A percentile compares a stretch with the other conserved stretches of the same genome.
Conservation (phyloP, 2,888 invertebrate species). For the Malthinus flaveolus region DNA sequence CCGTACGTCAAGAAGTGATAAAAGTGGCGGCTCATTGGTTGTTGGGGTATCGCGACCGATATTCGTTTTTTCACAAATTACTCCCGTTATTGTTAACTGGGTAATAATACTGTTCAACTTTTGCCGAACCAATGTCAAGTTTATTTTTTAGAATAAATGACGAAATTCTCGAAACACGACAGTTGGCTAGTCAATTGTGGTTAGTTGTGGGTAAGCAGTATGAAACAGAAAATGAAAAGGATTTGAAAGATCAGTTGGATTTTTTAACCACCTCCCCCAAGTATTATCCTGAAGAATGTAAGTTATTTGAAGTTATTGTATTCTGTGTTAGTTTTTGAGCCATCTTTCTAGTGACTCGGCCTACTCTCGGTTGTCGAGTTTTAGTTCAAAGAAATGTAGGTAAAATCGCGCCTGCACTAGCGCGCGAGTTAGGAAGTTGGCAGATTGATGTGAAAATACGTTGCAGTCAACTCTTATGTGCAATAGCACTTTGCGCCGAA, state of each 20-base stretch:
- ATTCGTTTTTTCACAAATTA: conserved; percentile 86
- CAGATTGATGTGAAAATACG: conserved; percentile 69
- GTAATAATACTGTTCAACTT: conserved; percentile 54
- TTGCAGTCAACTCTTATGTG: conserved; percentile 74
- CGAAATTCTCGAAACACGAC: conserved; percentile 72
- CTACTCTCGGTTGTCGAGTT: conserved; percentile 83
- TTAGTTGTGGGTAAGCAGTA: conserved; percentile 74
- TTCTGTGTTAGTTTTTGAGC: neutral
- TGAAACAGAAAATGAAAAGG: conserved; percentile 83
- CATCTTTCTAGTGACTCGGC: conserved; percentile 64
- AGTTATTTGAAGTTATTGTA: conserved; percentile 20
- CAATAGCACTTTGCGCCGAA: conserved; percentile 74
- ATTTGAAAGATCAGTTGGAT: conserved; percentile 82
- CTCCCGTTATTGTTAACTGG: conserved; percentile 84
- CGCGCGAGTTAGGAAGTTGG: conserved; percentile 76
- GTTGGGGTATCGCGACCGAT: conserved; percentile 77
- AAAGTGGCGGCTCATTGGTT: conserved; percentile 79
- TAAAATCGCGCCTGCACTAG: conserved; percentile 73
- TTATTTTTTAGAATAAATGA: conserved; percentile 68
- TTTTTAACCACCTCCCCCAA: conserved; percentile 66
- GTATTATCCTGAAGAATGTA: conserved; percentile 74
- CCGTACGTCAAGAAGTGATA: conserved; percentile 77
- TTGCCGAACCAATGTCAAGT: neutral
- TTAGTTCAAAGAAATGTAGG: conserved; percentile 76
- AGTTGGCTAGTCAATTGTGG: conserved; percentile 69